Base-by-base conservation (phyloP, 2,113 vertebrate genomes). In the Crotophaga sulcirostris region DNA sequence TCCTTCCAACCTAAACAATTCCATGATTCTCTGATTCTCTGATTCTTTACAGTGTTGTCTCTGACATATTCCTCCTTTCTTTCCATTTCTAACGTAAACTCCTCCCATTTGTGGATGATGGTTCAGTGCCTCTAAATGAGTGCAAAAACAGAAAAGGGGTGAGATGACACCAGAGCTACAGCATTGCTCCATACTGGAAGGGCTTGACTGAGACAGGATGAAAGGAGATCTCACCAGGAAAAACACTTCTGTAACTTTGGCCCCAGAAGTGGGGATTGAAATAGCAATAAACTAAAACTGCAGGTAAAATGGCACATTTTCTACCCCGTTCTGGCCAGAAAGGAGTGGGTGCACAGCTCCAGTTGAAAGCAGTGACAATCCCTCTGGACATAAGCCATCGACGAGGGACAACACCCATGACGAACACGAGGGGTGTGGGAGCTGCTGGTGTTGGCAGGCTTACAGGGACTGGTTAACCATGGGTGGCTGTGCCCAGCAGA, bases 381-480 rank as follows among this genome's bases (percentile, higher is more conserved):
- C 16, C 47, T 21, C 42, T 3, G 13, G 33, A 31, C 8, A 11
- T 1, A 23, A 16, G 26, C 10, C 0, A 3, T 11, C 1, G 4
- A 16, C 12, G 33, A 31, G 5, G 38, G 58, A 16, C 26, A n/a
- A 23, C 12, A 13, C 19, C 38, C 26, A 14, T 16, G 51, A 25
- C 15, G 16, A 45, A 45, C 44, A 10, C 12, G 0, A 0, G 24
- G 51, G 10, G 19, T 34, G 45, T 8, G 4, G 66, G 55, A 72
- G 45, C 23, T 72, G 31, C 15, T 55, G 42, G n/a, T 17, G 18
- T 25, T 33, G 49, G 4, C 28, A 29, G 54, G 11, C 0, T 13
- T 25, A 9, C 6, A 7, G 38, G 29, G 33, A 17, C 5, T 3
- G 11, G 56, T 36, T 28, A n/a, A 9, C 12, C 28, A 3, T 0